Evolutionary conservation across 2,113 vertebrate species (phyloP), one percentile per base, ranked within the genome.

Genomic region (Barbus barbus): DNA sequence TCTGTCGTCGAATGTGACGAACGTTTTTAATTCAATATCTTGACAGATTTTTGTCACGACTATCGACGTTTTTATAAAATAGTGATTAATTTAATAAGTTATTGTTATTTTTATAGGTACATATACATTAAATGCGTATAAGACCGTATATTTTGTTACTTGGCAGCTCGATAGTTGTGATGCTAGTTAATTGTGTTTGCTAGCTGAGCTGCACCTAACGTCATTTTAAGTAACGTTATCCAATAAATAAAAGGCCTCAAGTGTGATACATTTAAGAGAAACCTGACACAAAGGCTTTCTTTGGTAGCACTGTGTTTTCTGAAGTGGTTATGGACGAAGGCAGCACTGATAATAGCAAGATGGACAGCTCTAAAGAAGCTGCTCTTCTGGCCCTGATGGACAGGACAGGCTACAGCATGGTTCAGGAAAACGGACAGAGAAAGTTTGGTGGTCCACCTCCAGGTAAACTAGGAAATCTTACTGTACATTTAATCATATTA

Each of bases 381-480:
- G 96, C 97, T 9, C 93, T 98, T 63, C 92, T 99, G 24, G 93
- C 92, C 2, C 91, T 98, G 26, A 96, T 98, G 93, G 95, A 97
- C 86, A 96, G 93, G 90, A 97, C 96, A 4, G 97, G 97, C 0
- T 98, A 98, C 89, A 95, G 81, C 89, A 96, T 99, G 93, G 91
- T 98, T 88, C 97, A 99, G 89, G 96, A 96, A 90, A 99, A 99
- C 22, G 98, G 97, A 1, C 98, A 99, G 86, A 96, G 97, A 86
- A 98, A 96, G 92, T 98, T 96, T 84, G 98, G 97, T 56, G 97
- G 98, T n/a, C 97, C 97, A 33, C 97, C 97, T 60, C 97, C 97
- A 95, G 97, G 51, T 53, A 53, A 20, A 53, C 51, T 20, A 53
- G 6, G 1, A 53, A 53, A 53, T 53, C 18, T 20, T 20, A 20